A percentile compares a stretch with the other conserved stretches of the same genome.
Evolutionary conservation across 2,888 invertebrate genomes (phyloP).

Genomic region (Macrophya annulata): DNA sequence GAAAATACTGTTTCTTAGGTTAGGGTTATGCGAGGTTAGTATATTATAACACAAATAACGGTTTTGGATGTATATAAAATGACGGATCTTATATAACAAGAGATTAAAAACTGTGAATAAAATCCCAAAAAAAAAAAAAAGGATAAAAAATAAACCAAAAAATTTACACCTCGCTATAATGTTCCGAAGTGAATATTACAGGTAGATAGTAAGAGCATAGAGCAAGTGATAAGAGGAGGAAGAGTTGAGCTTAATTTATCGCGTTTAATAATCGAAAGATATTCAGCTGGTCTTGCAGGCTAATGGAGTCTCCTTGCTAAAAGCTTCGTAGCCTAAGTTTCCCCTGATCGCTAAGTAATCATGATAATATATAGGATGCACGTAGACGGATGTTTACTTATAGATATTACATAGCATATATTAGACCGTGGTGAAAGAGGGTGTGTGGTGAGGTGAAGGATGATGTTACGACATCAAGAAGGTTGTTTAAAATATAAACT

Average conservation of each 20-base stretch:
- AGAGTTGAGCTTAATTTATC: constrained; percentile 25
- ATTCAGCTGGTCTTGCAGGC: constrained; percentile 13
- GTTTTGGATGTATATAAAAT: no score
- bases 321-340: constrained; percentile 34
- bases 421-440: neutral
- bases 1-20: neutral
- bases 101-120: no score
- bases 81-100: neutral
- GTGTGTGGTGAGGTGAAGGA: neutral
- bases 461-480: neutral
- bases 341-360: constrained; percentile 35
- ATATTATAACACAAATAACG: neutral
- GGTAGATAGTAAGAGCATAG: neutral
- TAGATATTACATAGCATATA: neutral
- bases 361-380: constrained; percentile 21
- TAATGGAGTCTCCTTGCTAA: constrained; percentile 37
- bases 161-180: neutral
- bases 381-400: neutral
- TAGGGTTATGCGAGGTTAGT: neutral
- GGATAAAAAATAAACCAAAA: neutral
- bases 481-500: neutral
- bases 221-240: neutral
- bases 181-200: neutral
- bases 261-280: constrained; percentile 33
- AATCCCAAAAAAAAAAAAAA: neutral